phyloP scores from a whole-genome alignment of 2,888 invertebrate genomes.

The Cynaeus angustus region DNA sequence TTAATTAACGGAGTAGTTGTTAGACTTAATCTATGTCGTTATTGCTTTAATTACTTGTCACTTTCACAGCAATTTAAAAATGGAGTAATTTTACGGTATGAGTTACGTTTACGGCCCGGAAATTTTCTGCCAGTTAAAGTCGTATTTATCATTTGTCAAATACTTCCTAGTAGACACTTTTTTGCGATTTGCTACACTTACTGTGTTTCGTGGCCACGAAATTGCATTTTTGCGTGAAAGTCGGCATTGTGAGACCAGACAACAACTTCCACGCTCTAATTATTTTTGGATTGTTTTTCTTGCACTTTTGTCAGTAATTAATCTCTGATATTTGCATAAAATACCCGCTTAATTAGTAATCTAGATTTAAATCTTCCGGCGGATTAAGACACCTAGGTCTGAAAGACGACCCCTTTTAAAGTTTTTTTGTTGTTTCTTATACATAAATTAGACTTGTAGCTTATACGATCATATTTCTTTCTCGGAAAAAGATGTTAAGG shows the following conservation, averaged over 20 bases:
- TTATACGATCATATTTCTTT: background rate
- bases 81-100: conserved; percentile 7
- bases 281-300: conserved; percentile 1
- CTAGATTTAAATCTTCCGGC: conserved; percentile 1
- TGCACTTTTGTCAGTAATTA: conserved; percentile 1
- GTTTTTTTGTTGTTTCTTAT: too few relatives aligned
- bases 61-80: conserved; percentile 9
- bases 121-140: conserved; percentile 7
- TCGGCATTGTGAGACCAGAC: conserved; percentile 5
- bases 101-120: background rate
- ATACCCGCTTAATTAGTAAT: background rate
- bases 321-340: background rate
- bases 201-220: conserved; percentile 3
- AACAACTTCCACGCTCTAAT: conserved; percentile 5
- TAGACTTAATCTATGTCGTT: background rate
- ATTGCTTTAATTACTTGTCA: conserved; percentile 8
- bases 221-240: conserved; percentile 17
- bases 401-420: too few relatives aligned
- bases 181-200: conserved; percentile 1
- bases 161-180: background rate
- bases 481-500: background rate
- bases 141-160: conserved; percentile 1
- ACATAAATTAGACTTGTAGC: background rate
- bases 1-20: background rate
- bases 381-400: background rate